Conservation (phyloP, 2,113 vertebrate species). For the Ahaetulla prasina region DNA sequence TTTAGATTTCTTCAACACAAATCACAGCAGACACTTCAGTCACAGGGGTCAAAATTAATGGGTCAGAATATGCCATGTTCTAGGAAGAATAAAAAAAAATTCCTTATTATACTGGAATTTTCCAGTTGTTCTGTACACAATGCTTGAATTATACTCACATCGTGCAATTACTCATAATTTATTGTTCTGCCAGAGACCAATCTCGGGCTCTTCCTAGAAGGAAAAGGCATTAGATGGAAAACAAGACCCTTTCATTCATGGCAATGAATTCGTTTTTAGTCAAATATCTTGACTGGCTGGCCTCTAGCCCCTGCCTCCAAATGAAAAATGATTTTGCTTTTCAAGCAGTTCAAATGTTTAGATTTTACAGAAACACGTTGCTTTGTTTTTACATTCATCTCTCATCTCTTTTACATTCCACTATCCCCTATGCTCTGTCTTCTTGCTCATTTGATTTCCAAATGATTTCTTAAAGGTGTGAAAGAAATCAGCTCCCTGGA, state of each 20-base stretch:
- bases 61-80: background rate
- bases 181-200: background rate
- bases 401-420: background rate
- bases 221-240: background rate
- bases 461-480: conserved; percentile 52
- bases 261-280: background rate
- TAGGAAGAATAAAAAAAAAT: background rate
- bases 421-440: background rate
- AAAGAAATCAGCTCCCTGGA: conserved; percentile 54
- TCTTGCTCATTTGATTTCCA: background rate
- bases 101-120: background rate
- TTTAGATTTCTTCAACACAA: background rate
- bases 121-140: background rate
- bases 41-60: background rate
- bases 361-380: background rate
- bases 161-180: background rate
- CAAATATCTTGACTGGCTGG: background rate
- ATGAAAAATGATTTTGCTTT: background rate
- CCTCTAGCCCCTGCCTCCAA: background rate
- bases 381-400: background rate
- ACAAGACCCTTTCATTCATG: background rate
- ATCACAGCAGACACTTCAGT: background rate
- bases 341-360: background rate
- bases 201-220: background rate
- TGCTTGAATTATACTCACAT: background rate